phyloP scores from a whole-genome alignment of 35 echinoderm and acorn worm species.

The Lytechinus pictus region DNA sequence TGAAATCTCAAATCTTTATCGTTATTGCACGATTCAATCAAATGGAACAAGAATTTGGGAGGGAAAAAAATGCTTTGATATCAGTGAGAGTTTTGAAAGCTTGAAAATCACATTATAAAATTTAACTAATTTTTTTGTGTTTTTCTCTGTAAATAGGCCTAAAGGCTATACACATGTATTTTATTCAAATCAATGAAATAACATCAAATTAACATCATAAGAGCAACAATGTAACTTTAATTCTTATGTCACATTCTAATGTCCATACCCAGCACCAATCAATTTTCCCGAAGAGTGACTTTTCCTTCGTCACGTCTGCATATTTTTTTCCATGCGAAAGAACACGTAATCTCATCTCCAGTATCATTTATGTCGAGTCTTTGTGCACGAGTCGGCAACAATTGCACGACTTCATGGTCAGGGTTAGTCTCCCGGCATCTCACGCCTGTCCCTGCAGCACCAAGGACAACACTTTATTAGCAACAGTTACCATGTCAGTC shows the following conservation, averaged over 20 bases:
- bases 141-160: too few species aligned
- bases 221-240: neutral
- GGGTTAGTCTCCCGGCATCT: constrained; percentile 18
- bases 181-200: too few species aligned
- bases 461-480: constrained; percentile 27
- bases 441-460: neutral
- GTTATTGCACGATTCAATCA: too few species aligned
- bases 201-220: too few species aligned
- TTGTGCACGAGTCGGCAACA: neutral
- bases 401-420: constrained; percentile 32
- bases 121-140: too few species aligned
- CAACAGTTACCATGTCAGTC: constrained; percentile 33
- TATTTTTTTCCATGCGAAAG: neutral
- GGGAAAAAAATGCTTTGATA: too few species aligned
- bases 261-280: neutral
- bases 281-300: neutral
- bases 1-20: too few species aligned
- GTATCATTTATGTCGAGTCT: neutral
- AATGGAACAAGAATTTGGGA: too few species aligned
- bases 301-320: constrained; percentile 13
- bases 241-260: neutral
- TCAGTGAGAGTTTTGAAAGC: too few species aligned
- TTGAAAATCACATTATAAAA: too few species aligned
- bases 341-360: constrained; percentile 32
- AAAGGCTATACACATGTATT: too few species aligned